These are phyloP conservation scores for Heliconius himera DNA, from an alignment of 1,140 invertebrate species.

Conservation along the genomic window DNA sequence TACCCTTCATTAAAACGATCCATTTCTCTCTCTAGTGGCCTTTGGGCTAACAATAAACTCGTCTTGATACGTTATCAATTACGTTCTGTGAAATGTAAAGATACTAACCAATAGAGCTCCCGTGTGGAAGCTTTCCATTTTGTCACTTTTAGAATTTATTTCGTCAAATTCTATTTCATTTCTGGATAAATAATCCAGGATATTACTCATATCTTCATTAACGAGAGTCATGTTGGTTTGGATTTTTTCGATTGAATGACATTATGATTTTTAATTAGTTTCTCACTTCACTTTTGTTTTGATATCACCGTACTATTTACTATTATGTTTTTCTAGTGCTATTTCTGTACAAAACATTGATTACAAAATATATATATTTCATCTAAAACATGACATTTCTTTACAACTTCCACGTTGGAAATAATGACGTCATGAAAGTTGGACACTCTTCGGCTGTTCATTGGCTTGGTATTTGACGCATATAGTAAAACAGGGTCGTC, in stretches of 20 bases:
- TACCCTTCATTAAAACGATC: conserved; percentile 44
- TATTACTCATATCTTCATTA: conserved; percentile 68
- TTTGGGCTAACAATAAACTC: conserved; percentile 41
- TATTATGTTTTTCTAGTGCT: conserved; percentile 26
- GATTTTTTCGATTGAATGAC: conserved; percentile 41
- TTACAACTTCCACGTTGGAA: conserved; percentile 80
- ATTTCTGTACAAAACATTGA: conserved; percentile 49
- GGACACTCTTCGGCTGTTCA: conserved; percentile 70
- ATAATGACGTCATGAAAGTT: conserved; percentile 79
- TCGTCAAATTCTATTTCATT: conserved; percentile 59
- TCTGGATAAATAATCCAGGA: conserved; percentile 65
- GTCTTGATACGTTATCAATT: conserved; percentile 62
- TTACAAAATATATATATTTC: conserved; percentile 60
- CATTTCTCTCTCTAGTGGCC: conserved; percentile 37
- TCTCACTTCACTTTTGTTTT: conserved; percentile 37
- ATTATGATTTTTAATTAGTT: conserved; percentile 41
- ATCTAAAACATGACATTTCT: conserved; percentile 69
- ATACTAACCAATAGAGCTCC: conserved; percentile 70
- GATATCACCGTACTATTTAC: conserved; percentile 36
- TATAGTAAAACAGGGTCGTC: conserved; percentile 52
- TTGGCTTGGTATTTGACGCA: conserved; percentile 57
- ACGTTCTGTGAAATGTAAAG: conserved; percentile 49
- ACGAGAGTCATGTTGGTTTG: conserved; percentile 57
- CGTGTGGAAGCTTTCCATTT: conserved; percentile 69
- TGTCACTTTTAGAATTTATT: conserved; percentile 52